phyloP scores from a whole-genome alignment of 37 sponge, comb jelly and placozoan genomes.

The Corticium candelabrum region DNA sequence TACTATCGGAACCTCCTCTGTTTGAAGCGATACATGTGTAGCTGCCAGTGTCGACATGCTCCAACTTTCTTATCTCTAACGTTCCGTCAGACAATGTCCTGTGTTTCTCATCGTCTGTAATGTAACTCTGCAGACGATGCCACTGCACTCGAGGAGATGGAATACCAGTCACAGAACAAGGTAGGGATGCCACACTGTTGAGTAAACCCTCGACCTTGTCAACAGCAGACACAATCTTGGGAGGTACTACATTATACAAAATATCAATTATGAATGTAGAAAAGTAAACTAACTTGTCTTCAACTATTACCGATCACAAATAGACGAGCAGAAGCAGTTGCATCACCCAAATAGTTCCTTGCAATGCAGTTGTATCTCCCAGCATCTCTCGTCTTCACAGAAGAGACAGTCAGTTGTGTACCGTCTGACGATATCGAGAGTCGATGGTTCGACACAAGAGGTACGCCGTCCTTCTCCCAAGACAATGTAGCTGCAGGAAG shows the following conservation, averaged over 20 bases:
- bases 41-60: background rate
- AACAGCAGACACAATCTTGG: too few species aligned
- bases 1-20: background rate
- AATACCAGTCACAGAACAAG: background rate
- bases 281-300: background rate
- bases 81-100: too few species aligned
- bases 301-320: background rate
- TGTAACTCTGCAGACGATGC: too few species aligned
- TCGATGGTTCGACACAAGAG: background rate
- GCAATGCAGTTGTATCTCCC: background rate
- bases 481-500: too few species aligned
- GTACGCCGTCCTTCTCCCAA: background rate
- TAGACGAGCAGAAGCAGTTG: background rate
- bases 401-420: background rate
- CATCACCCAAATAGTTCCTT: background rate
- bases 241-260: background rate
- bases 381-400: background rate
- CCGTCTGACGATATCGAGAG: too few species aligned
- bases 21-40: background rate
- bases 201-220: too few species aligned
- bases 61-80: background rate
- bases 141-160: background rate
- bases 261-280: background rate
- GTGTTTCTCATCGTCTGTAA: too few species aligned
- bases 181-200: background rate